Evolutionary conservation across 2,113 vertebrate genomes (phyloP).

Genomic region (Sinocyclocheilus maitianheensis): DNA sequence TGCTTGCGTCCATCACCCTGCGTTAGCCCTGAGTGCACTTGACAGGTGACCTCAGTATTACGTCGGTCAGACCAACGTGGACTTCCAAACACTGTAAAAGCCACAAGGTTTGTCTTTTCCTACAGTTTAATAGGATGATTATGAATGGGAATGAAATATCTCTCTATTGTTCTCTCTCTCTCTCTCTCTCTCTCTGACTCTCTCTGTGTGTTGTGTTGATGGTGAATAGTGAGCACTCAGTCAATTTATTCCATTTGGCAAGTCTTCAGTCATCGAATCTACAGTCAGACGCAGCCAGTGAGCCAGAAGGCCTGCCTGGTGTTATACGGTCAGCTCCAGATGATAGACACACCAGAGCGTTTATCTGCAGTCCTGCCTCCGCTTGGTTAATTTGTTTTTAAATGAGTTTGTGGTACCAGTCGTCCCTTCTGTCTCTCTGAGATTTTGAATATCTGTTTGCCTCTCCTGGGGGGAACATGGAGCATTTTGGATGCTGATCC

Average conservation of each 20-base stretch:
- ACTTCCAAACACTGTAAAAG: not conserved
- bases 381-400: not conserved
- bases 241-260: conserved; percentile 69
- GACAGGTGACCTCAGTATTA: conserved; percentile 36
- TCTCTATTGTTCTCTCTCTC: not conserved
- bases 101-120: conserved; percentile 11
- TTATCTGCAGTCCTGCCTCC: not conserved
- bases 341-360: not conserved
- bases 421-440: not conserved
- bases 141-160: not conserved
- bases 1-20: conserved; percentile 38
- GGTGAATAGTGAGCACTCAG: conserved; percentile 31
- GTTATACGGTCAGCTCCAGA: conserved; percentile 9
- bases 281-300: conserved; percentile 34
- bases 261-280: conserved; percentile 65
- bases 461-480: not conserved
- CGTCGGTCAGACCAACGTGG: not conserved
- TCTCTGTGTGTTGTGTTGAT: conserved; percentile 10
- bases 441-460: not conserved
- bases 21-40: conserved; percentile 33
- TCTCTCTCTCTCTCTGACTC: too few relatives aligned
- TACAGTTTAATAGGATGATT: conserved; percentile 15
- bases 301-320: conserved; percentile 34
- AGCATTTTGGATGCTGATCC: too few relatives aligned
- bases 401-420: not conserved